Base-by-base conservation (phyloP, 2,797 vertebrate species). In the Luscinia luscinia region DNA sequence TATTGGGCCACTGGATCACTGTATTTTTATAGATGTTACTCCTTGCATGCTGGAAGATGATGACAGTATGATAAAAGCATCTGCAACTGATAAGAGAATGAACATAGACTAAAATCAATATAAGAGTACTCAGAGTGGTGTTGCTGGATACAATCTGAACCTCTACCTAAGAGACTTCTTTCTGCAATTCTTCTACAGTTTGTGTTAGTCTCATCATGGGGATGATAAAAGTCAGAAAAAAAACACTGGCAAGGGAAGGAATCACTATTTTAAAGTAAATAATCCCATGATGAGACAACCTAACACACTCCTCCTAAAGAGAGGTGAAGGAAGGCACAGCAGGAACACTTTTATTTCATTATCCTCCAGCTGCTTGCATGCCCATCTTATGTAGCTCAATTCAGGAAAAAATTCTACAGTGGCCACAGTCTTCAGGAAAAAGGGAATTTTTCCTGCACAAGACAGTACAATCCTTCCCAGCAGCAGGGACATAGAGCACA, bases 121-220 rank as follows among this genome's bases (percentile, higher is more conserved):
- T 5, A 48, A 62, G 21, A 0, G 0, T 40, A 30, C 32, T 45
- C 45, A 45, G 34, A 23, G 14, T 6, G 38, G 13, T 12, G 15
- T 4, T 16, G 14, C 38, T 57, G 36, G 41, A 54, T 66, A 15
- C 19, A 15, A 69, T 48, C 51, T 32, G 52, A 89, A 40, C 22
- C 7, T 54, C 27, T 52, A 12, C 32, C 45, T 58, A 58, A 73
- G 22, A 91, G 46, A 66, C 10, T 41, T 66, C 48, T 38, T 34
- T 55, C 41, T 43, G 59, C 66, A 43, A 68, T 87, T 74, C 59
- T 51, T 69, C 32, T 41, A 21, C 24, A 74, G 28, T 77, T 87
- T 43, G 32, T 8, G 5, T n/a, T 48, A 41, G 22, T 51, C 34
- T 59, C 68, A 85, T 59, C 26, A n/a, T 4, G 3, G 8, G 34